Evolutionary conservation across 2,113 vertebrate species (phyloP).

Genomic region (Odontesthes bonariensis): DNA sequence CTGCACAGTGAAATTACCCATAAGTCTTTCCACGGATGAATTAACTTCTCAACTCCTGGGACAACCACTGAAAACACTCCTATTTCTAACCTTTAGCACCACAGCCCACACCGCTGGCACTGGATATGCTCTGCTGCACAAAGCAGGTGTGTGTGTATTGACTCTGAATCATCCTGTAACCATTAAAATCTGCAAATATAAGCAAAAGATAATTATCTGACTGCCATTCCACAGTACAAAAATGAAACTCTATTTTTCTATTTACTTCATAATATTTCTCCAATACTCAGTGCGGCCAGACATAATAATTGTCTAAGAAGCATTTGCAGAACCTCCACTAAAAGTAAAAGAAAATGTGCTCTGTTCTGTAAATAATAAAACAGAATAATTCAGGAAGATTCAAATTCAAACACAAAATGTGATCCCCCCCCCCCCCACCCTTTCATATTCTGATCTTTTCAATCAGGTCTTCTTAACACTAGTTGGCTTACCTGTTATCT

Average conservation of each 20-base stretch:
- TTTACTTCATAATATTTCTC: conserved; percentile 22
- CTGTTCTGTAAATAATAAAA: too few relatives aligned
- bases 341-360: too few relatives aligned
- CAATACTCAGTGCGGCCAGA: conserved; percentile 22
- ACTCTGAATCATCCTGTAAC: not conserved
- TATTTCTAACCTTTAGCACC: conserved; percentile 42
- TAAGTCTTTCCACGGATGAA: conserved; percentile 63
- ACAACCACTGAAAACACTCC: conserved; percentile 35
- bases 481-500: too few relatives aligned
- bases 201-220: not conserved
- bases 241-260: conserved; percentile 35
- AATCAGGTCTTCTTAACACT: too few relatives aligned
- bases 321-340: conserved; percentile 8
- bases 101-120: conserved; percentile 9
- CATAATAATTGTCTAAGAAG: conserved; percentile 23
- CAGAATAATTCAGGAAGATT: too few relatives aligned
- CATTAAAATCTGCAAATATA: conserved; percentile 13
- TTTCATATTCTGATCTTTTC: too few relatives aligned
- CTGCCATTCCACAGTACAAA: conserved; percentile 1
- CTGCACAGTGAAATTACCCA: conserved; percentile 68
- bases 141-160: not conserved
- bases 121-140: conserved; percentile 10
- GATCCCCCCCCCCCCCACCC: too few relatives aligned
- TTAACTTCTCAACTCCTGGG: conserved; percentile 49
- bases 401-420: too few relatives aligned